Evolutionary conservation across 2,888 invertebrate species (phyloP).

Genomic region (Erannis defoliaria): DNA sequence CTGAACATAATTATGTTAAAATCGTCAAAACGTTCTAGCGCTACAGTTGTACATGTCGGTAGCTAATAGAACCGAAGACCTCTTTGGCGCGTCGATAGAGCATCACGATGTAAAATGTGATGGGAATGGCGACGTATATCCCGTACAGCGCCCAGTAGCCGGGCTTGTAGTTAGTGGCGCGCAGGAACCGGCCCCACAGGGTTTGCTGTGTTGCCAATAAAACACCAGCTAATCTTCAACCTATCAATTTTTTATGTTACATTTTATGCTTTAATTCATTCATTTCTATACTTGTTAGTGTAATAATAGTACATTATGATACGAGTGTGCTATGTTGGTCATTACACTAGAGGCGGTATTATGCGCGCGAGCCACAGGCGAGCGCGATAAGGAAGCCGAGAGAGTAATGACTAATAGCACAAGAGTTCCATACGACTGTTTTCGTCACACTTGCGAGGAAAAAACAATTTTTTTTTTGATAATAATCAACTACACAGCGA

Average conservation of each 20-base stretch:
- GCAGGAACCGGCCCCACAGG: constrained; percentile 91
- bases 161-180: constrained; percentile 92
- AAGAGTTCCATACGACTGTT: too few relatives aligned
- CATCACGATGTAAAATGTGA: constrained; percentile 89
- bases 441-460: too few relatives aligned
- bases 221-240: not conserved
- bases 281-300: too few relatives aligned
- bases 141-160: constrained; percentile 94
- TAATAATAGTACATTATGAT: too few relatives aligned
- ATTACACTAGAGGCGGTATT: too few relatives aligned
- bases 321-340: too few relatives aligned
- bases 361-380: too few relatives aligned
- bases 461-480: too few relatives aligned
- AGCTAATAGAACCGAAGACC: constrained; percentile 76
- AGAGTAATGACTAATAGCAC: too few relatives aligned
- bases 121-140: constrained; percentile 91
- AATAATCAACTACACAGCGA: too few relatives aligned
- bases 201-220: constrained; percentile 67
- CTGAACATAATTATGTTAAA: not conserved
- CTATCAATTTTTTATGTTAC: not conserved
- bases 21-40: not conserved
- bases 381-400: too few relatives aligned
- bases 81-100: constrained; percentile 89
- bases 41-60: constrained; percentile 6
- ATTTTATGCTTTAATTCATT: too few relatives aligned